Conservation (phyloP, 2,888 invertebrate genomes). For the Eristalis tenax region DNA sequence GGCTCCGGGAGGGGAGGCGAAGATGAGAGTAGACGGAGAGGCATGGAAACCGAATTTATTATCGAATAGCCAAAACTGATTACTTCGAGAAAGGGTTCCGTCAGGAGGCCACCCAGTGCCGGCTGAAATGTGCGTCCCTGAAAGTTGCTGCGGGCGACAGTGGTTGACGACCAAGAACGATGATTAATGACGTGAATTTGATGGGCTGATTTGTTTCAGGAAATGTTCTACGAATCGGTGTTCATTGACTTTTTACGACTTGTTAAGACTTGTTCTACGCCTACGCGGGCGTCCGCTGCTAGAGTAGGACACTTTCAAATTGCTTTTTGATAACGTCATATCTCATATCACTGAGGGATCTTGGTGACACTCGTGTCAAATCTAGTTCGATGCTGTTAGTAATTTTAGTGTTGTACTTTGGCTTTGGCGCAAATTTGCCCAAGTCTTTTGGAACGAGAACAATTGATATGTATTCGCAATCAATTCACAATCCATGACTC, state of each 20-base stretch:
- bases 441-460: no score
- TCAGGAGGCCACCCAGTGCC: background rate
- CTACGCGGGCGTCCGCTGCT: background rate
- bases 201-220: background rate
- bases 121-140: background rate
- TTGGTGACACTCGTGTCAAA: no score
- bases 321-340: no score
- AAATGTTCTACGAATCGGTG: background rate
- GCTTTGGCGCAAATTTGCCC: no score
- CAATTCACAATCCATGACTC: no score
- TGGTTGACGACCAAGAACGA: background rate
- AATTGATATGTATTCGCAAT: no score
- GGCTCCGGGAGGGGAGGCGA: background rate
- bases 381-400: no score
- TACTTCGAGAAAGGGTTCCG: slow-evolving; percentile 28
- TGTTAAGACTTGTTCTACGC: background rate
- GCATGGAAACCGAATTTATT: background rate
- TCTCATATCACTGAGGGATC: no score
- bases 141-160: background rate
- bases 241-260: background rate
- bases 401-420: no score
- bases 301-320: no score
- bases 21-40: background rate
- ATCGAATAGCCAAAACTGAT: slow-evolving; percentile 12
- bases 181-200: background rate